Evolutionary conservation across 2,888 invertebrate species (phyloP).

Genomic region (Megamerina dolium): DNA sequence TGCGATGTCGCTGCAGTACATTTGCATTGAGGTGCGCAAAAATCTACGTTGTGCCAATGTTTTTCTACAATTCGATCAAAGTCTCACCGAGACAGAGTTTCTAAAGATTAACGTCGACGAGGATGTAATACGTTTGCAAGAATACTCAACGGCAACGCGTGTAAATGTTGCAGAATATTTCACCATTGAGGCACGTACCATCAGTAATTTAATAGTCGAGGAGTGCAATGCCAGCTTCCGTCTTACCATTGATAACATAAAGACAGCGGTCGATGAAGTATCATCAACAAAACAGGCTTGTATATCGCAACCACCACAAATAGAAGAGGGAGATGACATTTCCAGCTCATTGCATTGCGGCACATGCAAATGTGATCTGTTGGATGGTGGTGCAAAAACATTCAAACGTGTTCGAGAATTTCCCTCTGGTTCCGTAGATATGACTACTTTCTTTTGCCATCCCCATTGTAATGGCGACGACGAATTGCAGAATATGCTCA

Average conservation of each 20-base stretch:
- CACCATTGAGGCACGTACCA: conserved; percentile 29
- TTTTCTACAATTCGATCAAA: conserved; percentile 33
- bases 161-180: conserved; percentile 25
- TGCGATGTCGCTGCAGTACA: conserved; percentile 28
- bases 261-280: not conserved
- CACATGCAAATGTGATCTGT: conserved; percentile 28
- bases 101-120: conserved; percentile 26
- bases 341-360: conserved; percentile 26
- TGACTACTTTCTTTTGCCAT: conserved; percentile 42
- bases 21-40: conserved; percentile 41
- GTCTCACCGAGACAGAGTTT: conserved; percentile 28
- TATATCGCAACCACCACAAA: conserved; percentile 21
- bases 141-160: conserved; percentile 22
- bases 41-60: conserved; percentile 39
- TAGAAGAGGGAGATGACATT: conserved; percentile 14
- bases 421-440: conserved; percentile 40
- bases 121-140: conserved; percentile 19
- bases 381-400: conserved; percentile 9
- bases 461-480: conserved; percentile 27
- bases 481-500: conserved; percentile 25
- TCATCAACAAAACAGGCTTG: not conserved
- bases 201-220: conserved; percentile 31
- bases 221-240: conserved; percentile 37
- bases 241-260: conserved; percentile 29
- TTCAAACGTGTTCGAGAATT: conserved; percentile 37